These are phyloP conservation scores for Pyxicephalus adspersus DNA, from an alignment of 2,113 vertebrate species.

Conservation along the genomic window DNA sequence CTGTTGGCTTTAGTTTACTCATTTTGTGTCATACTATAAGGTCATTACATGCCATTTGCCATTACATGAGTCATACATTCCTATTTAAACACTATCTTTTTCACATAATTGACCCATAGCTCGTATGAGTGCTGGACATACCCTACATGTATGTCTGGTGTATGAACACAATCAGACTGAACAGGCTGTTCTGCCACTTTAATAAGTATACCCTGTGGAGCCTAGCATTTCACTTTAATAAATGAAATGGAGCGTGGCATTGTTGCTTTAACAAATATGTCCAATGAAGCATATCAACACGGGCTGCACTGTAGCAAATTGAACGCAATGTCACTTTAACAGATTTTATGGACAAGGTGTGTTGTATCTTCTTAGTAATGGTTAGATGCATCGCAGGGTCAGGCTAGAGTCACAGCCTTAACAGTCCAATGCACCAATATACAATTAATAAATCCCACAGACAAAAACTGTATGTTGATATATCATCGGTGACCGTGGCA, in stretches of 20 bases:
- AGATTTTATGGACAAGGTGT: conserved; percentile 39
- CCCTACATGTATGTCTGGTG: too few species aligned
- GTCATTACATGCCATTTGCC: neutral
- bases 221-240: conserved; percentile 51
- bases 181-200: conserved; percentile 31
- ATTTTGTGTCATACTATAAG: neutral
- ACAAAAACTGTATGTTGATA: neutral
- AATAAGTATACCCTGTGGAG: conserved; percentile 42
- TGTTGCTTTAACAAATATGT: conserved; percentile 52
- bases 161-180: too few species aligned
- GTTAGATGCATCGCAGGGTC: conserved; percentile 9
- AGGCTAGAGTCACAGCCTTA: neutral
- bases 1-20: too few species aligned
- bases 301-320: conserved; percentile 17
- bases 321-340: conserved; percentile 43
- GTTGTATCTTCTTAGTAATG: conserved; percentile 8
- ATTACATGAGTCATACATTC: neutral
- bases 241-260: conserved; percentile 53
- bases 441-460: too few species aligned
- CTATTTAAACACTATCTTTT: neutral
- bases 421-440: neutral
- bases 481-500: neutral
- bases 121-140: neutral
- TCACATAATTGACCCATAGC: neutral
- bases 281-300: conserved; percentile 42